These are phyloP conservation scores for Etheostoma spectabile DNA, from an alignment of 2,113 vertebrate species.

Conservation along the genomic window DNA sequence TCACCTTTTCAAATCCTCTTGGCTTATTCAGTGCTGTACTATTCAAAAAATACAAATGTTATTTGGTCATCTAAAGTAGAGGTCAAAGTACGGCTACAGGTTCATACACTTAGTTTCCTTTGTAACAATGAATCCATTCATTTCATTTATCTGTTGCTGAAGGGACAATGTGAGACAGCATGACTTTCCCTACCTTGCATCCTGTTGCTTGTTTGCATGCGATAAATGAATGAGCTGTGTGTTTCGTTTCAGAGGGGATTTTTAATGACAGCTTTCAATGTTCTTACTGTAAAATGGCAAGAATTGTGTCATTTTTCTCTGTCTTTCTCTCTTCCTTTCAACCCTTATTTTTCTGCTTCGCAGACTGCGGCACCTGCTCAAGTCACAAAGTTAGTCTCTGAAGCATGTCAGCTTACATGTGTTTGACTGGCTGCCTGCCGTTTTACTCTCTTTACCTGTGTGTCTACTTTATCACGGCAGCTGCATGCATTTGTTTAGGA, in stretches of 20 bases:
- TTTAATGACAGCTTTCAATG: neutral
- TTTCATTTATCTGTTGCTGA: neutral
- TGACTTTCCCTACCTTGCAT: conserved; percentile 9
- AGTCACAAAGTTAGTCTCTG: conserved; percentile 77
- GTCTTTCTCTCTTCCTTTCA: conserved; percentile 39
- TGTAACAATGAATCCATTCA: neutral
- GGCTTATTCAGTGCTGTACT: neutral
- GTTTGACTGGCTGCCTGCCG: conserved; percentile 3
- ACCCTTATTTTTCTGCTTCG: conserved; percentile 51
- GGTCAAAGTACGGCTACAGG: neutral
- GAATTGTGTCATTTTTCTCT: conserved; percentile 10
- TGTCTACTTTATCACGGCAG: neutral
- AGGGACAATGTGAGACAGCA: conserved; percentile 6
- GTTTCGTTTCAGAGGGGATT: conserved; percentile 63
- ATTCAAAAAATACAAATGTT: neutral
- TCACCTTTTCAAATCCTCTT: neutral
- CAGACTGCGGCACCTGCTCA: conserved; percentile 61
- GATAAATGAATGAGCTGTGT: conserved; percentile 17
- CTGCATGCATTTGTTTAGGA: conserved; percentile 36
- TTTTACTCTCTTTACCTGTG: neutral
- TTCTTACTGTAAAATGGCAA: neutral
- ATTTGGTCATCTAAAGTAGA: conserved; percentile 11
- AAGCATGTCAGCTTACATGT: conserved; percentile 43
- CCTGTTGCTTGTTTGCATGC: conserved; percentile 54
- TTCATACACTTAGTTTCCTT: neutral